Conservation (phyloP, 2,113 vertebrate species). For the Anthoscopus minutus region DNA sequence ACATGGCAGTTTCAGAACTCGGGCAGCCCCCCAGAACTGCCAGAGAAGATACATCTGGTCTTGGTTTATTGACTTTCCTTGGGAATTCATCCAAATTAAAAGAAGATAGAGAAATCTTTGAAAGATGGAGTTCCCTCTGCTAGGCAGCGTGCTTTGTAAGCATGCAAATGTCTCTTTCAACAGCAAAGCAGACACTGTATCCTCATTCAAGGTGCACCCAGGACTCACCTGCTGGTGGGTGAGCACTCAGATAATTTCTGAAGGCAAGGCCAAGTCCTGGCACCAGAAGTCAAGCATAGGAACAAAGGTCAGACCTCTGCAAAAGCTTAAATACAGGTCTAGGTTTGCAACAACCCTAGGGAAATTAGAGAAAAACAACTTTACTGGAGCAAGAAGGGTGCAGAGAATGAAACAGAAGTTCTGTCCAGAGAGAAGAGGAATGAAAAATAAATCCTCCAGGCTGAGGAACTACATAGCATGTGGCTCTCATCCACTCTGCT, state of each 20-base stretch:
- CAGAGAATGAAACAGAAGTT: background rate
- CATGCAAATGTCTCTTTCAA: background rate
- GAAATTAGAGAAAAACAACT: background rate
- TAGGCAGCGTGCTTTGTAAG: background rate
- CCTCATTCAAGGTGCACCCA: background rate
- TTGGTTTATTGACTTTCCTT: conserved; percentile 9
- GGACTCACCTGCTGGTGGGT: background rate
- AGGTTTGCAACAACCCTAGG: background rate
- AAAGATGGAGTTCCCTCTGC: background rate
- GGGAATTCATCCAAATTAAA: conserved; percentile 9
- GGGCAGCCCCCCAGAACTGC: background rate
- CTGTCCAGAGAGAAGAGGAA: background rate
- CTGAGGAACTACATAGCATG: background rate
- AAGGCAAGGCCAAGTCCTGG: background rate
- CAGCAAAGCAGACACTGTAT: background rate
- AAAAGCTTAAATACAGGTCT: background rate
- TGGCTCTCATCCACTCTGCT: background rate
- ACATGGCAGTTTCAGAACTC: background rate
- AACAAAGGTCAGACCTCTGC: background rate
- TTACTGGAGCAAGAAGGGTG: background rate
- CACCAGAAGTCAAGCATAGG: background rate
- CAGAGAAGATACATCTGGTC: background rate
- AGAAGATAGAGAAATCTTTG: background rate
- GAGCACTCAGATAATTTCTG: background rate
- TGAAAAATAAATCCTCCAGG: background rate